Evolutionary conservation across 2,113 vertebrate genomes (phyloP), one percentile per base, ranked within the genome.

Genomic region (Trachemys scripta): DNA sequence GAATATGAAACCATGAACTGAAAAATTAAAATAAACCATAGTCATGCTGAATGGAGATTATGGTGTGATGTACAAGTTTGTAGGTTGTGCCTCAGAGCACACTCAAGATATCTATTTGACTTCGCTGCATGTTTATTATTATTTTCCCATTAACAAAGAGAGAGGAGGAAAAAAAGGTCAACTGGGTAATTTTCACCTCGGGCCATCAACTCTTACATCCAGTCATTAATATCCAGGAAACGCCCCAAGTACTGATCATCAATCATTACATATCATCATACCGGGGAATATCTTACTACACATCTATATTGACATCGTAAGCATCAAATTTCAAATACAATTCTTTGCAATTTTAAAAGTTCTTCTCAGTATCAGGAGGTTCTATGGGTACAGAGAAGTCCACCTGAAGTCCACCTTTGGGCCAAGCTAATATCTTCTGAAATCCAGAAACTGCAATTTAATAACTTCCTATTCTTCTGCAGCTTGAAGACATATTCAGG

Each of bases 201-300:
- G 91, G 90, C 93, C 93, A 96, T 94, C 85, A 82, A 84, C 92
- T 92, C 79, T 88, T 89, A 96, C n/a, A 94, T 57, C 82, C 94
- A 95, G 85, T 79, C 78, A 95, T 96, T 96, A 97, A 97, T 96
- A 97, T 95, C 96, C 95, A 96, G 93, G 92, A 97, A 97, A 95
- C 85, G 59, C 88, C 92, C 89, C 88, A 96, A 96, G 89, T 96
- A 95, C 92, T 92, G 96, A 92, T 95, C 96, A 96, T 89, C 93
- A 96, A 97, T 96, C 94, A 95, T 97, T 96, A 93, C 96, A 85
- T 87, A 92, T 35, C 81, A 90, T 90, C 96, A 94, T 93, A 95
- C 96, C 94, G 87, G 92, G 83, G 88, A 94, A 91, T 92, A 95
- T 92, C 93, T 97, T 96, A 95, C 87, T 95, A 49, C 87, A 62